These are phyloP conservation scores for Labia minor DNA, from an alignment of 2,888 invertebrate genomes.

Conservation along the genomic window DNA sequence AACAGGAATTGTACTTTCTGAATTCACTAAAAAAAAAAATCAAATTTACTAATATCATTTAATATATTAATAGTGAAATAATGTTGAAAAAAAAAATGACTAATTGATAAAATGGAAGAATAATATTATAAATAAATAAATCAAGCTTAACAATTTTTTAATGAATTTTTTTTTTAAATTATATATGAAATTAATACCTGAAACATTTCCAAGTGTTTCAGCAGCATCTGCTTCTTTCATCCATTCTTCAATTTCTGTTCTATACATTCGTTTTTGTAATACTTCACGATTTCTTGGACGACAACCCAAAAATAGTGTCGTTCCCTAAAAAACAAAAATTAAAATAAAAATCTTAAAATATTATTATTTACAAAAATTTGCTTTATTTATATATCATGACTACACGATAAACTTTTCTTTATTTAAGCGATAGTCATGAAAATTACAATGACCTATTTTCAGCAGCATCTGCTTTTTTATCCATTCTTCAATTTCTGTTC, in stretches of 20 bases:
- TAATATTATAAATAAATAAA: too few relatives aligned
- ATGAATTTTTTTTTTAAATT: too few relatives aligned
- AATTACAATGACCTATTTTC: too few relatives aligned
- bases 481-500: conserved; percentile 62
- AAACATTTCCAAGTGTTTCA: conserved; percentile 33
- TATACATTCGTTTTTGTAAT: conserved; percentile 65
- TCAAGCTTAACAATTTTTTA: too few relatives aligned
- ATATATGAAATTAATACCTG: too few relatives aligned
- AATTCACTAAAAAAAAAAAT: neutral
- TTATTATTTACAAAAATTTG: conserved; percentile 16
- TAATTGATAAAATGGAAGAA: neutral
- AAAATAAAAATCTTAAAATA: neutral
- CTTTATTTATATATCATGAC: too few relatives aligned
- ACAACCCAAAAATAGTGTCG: conserved; percentile 62
- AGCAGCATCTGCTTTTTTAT: conserved; percentile 53
- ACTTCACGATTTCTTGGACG: conserved; percentile 64
- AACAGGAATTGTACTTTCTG: neutral
- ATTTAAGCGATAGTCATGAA: neutral
- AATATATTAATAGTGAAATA: neutral
- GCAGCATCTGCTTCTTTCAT: conserved; percentile 53
- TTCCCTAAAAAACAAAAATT: conserved; percentile 35
- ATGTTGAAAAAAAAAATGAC: neutral
- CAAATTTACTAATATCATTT: neutral
- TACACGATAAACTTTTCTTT: neutral
- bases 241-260: conserved; percentile 62